Percentiles rank a stretch among this genome's conserved stretches.
Evolutionary conservation across 2,797 vertebrate genomes (phyloP).

Genomic region (Simalia tracyae): DNA sequence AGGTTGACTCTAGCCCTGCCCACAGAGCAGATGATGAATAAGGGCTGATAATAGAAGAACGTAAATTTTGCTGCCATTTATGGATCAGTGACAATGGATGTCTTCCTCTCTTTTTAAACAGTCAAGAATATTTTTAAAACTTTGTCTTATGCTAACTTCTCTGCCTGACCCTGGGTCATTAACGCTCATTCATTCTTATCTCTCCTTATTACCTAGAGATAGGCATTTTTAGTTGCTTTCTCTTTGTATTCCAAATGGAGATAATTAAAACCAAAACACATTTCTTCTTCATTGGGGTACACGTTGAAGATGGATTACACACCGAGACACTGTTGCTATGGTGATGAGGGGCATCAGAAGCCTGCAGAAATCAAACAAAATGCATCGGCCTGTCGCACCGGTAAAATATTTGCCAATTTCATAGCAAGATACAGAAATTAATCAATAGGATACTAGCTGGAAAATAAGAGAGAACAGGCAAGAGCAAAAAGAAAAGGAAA

Average conservation of each 20-base stretch:
- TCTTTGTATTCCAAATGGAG: not conserved
- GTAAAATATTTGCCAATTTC: constrained; percentile 4
- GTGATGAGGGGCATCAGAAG: not conserved
- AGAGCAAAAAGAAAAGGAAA: not conserved
- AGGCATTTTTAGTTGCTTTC: not conserved
- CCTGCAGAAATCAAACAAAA: constrained; percentile 10
- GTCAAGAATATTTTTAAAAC: not conserved
- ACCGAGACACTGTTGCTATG: constrained; percentile 16
- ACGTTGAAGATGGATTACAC: constrained; percentile 3
- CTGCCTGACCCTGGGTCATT: not conserved
- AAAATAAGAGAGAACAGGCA: not conserved
- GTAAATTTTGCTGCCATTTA: not conserved
- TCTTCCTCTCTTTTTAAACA: not conserved
- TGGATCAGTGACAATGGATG: not conserved
- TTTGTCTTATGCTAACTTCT: not conserved
- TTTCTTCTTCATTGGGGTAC: not conserved
- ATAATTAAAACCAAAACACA: not conserved
- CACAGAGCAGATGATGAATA: not conserved
- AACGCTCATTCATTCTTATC: not conserved
- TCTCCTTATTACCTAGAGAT: not conserved
- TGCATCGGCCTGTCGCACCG: not conserved
- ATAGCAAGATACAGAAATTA: not conserved
- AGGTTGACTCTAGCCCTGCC: not conserved
- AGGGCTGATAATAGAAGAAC: not conserved
- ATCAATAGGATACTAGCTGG: not conserved